Base-by-base conservation (phyloP, 2,797 vertebrate genomes). In the Ctenopoma kingsleyae region DNA sequence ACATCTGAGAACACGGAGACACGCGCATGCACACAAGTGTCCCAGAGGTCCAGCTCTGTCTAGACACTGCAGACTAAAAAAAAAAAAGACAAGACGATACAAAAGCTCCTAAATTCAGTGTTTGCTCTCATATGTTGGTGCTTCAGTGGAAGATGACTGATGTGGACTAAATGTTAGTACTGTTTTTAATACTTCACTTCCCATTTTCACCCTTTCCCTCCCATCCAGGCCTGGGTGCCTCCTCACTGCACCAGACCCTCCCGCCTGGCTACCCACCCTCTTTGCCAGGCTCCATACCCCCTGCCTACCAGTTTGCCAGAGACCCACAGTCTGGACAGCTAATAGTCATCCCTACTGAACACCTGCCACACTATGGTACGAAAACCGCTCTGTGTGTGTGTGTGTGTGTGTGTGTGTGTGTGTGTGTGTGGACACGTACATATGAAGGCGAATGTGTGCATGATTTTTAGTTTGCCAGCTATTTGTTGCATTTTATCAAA, bases 271-370 rank as follows among this genome's bases (percentile, higher is more conserved):
- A 98, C 77, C 95, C 96, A 0, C 93, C 96, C 0, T 87, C 96
- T 55, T 90, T 98, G 85, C 94, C 93, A 20, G 94, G 96, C 80
- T 96, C 97, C 35, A 93, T 99, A 50, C 95, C 97, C 0, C 95
- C 97, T 0, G 91, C 96, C 12, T 99, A 98, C 93, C 98, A 98
- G 93, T 97, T 99, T 82, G 96, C 96, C 74, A 94, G 97, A 79
- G 98, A 99, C 84, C 96, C 98, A 0, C 98, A 98, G 87, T 97
- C 97, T 0, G 98, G 98, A 66, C 98, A 99, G 89, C 94, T 99
- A 43, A 93, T 99, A 36, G 96, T 99, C 87, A 97, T 99, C 77
- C 96, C 97, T 49, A 95, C 97, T 0, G 98, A 99, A 81, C 98
- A 98, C 91, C 93, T 99, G 89, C 94, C 96, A 63, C 98, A 98